phyloP scores from a whole-genome alignment of 2,797 vertebrate genomes.

The Sebastes elongatus region DNA sequence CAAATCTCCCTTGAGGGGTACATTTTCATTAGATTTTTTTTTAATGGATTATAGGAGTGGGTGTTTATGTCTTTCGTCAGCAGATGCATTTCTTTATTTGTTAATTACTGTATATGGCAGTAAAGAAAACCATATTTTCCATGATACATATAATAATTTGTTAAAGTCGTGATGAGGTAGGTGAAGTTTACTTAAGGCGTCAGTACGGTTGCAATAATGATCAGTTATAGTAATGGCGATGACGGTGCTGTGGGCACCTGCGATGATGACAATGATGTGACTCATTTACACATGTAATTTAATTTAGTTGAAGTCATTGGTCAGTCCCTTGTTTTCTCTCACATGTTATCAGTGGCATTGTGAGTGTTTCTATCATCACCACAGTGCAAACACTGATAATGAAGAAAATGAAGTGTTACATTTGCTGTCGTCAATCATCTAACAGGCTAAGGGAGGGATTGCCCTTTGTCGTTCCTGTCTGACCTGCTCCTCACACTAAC shows the following conservation, averaged over 20 bases:
- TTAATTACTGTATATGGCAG: neutral
- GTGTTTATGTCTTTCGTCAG: neutral
- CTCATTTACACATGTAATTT: neutral
- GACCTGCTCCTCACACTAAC: conserved; percentile 46
- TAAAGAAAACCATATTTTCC: conserved; percentile 2
- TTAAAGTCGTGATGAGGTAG: neutral
- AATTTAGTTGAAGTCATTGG: conserved; percentile 18
- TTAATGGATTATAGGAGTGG: no score
- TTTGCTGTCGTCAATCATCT: conserved; percentile 48
- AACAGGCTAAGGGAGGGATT: conserved; percentile 24
- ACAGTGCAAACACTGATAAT: conserved; percentile 28
- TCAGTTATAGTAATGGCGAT: neutral
- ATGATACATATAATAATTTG: conserved; percentile 9
- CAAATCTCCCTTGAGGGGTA: no score
- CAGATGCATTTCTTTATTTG: neutral
- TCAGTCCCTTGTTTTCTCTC: neutral
- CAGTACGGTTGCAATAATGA: neutral
- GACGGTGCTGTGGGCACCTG: neutral
- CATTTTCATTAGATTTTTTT: no score
- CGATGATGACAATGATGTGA: neutral
- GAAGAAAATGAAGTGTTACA: conserved; percentile 41
- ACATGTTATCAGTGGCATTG: neutral
- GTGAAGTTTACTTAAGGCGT: neutral
- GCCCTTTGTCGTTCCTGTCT: conserved; percentile 45
- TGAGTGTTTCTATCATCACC: conserved; percentile 9